Conservation (phyloP, 2,888 invertebrate species). For the Mechanitis mazaeus region DNA sequence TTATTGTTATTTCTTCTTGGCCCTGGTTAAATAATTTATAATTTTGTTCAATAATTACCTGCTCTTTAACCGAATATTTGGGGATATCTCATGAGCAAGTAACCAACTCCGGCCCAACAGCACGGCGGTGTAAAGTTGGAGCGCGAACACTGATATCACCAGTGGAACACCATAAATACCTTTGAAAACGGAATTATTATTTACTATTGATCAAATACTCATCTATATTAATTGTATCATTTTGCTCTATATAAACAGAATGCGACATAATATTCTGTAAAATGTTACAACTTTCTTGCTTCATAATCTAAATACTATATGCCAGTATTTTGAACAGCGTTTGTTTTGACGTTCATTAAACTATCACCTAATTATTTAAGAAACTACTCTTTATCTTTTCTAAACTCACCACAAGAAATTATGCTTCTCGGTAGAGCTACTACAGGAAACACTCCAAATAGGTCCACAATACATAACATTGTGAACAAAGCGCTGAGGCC, state of each 20-base stretch:
- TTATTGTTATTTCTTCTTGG: too few species aligned
- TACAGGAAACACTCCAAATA: slow-evolving; percentile 90
- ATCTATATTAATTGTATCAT: too few species aligned
- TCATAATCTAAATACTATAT: too few species aligned
- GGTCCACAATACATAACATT: slow-evolving; percentile 85
- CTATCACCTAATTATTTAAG: too few species aligned
- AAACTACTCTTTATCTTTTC: too few species aligned
- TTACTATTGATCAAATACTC: too few species aligned
- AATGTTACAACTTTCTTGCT: too few species aligned
- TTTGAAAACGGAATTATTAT: slow-evolving; percentile 39
- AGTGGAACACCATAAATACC: slow-evolving; percentile 84
- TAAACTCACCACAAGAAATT: slow-evolving; percentile 80
- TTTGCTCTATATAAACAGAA: too few species aligned
- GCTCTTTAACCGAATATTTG: slow-evolving; percentile 78
- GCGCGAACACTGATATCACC: slow-evolving; percentile 79
- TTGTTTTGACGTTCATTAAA: too few species aligned
- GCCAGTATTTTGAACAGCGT: too few species aligned
- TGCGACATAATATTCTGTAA: too few species aligned
- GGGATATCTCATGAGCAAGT: slow-evolving; percentile 83
- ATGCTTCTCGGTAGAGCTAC: slow-evolving; percentile 85
- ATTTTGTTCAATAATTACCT: slow-evolving; percentile 39
- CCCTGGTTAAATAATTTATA: neutral
- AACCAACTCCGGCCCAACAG: slow-evolving; percentile 89
- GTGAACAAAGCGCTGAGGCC: slow-evolving; percentile 83
- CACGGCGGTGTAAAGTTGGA: slow-evolving; percentile 89